These are phyloP conservation scores for Meta bourneti DNA, from an alignment of 2,888 invertebrate genomes.

Conservation along the genomic window DNA sequence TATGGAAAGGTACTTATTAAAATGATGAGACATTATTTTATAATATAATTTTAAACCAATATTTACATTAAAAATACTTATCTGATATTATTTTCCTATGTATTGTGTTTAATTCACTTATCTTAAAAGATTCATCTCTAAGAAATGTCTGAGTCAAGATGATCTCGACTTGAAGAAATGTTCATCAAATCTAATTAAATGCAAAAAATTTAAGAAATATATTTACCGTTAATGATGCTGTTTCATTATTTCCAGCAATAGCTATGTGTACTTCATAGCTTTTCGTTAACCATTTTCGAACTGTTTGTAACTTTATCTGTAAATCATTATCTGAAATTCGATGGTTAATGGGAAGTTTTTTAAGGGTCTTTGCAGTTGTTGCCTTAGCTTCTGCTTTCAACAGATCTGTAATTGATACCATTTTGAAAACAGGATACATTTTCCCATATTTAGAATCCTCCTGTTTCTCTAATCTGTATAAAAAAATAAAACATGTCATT, in stretches of 20 bases:
- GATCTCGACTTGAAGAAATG: no score
- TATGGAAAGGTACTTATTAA: no score
- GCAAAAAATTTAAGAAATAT: background rate
- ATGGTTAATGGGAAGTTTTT: slow-evolving; percentile 63
- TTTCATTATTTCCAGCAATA: slow-evolving; percentile 33
- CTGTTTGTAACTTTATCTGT: slow-evolving; percentile 26
- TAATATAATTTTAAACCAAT: no score
- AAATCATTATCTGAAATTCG: slow-evolving; percentile 69
- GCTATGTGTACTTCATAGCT: slow-evolving; percentile 72
- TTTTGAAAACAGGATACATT: slow-evolving; percentile 64
- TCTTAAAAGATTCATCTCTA: no score
- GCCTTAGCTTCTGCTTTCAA: slow-evolving; percentile 40
- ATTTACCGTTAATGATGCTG: slow-evolving; percentile 36
- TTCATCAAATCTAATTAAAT: background rate
- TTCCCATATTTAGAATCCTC: slow-evolving; percentile 63
- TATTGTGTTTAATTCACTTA: no score
- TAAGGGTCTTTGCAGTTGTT: slow-evolving; percentile 24
- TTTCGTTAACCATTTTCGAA: slow-evolving; percentile 58
- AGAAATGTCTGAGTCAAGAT: no score
- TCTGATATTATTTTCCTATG: no score
- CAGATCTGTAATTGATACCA: slow-evolving; percentile 48
- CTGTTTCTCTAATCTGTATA: slow-evolving; percentile 60
- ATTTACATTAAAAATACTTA: no score
- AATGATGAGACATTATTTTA: no score
- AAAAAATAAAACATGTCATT: slow-evolving; percentile 9